A percentile compares a stretch with the other conserved stretches of the same genome.
Conservation (phyloP, 2,797 vertebrate genomes). For the Gallinago nigripennis region DNA sequence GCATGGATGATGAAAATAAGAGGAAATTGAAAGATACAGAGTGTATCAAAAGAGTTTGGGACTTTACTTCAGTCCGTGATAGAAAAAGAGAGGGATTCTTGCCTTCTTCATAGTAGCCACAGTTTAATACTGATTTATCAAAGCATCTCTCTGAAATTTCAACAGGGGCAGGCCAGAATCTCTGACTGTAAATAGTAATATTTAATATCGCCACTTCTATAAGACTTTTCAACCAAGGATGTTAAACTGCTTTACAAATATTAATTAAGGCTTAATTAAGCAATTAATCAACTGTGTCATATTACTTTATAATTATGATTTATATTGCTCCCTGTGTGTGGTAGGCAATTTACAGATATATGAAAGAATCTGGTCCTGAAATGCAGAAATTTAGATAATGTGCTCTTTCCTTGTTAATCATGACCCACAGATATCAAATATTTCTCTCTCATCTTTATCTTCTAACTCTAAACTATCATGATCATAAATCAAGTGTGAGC, state of each 20-base stretch:
- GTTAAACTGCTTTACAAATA: slow-evolving; percentile 71
- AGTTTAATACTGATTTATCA: slow-evolving; percentile 32
- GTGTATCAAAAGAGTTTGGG: background rate
- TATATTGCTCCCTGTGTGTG: slow-evolving; percentile 54
- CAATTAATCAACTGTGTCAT: slow-evolving; percentile 68
- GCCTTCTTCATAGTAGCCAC: background rate
- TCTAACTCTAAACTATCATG: background rate
- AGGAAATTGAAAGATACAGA: background rate
- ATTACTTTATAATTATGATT: slow-evolving; percentile 69
- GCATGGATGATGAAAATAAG: background rate
- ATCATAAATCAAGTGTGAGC: background rate
- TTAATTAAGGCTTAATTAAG: slow-evolving; percentile 73
- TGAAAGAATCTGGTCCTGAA: slow-evolving; percentile 42
- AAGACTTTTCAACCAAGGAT: slow-evolving; percentile 51
- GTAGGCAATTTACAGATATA: slow-evolving; percentile 50
- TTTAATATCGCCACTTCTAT: slow-evolving; percentile 26
- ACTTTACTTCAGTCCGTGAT: background rate
- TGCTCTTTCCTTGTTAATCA: slow-evolving; percentile 30
- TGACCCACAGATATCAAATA: slow-evolving; percentile 13
- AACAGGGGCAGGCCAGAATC: background rate
- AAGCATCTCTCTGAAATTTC: slow-evolving; percentile 27
- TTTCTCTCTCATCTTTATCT: background rate
- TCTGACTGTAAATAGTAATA: slow-evolving; percentile 45
- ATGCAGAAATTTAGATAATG: slow-evolving; percentile 54
- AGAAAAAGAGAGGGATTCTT: background rate